A percentile compares a stretch with the other conserved stretches of the same genome.
These are phyloP conservation scores for Melanotus villosus DNA, from an alignment of 2,888 invertebrate genomes.

Conservation along the genomic window DNA sequence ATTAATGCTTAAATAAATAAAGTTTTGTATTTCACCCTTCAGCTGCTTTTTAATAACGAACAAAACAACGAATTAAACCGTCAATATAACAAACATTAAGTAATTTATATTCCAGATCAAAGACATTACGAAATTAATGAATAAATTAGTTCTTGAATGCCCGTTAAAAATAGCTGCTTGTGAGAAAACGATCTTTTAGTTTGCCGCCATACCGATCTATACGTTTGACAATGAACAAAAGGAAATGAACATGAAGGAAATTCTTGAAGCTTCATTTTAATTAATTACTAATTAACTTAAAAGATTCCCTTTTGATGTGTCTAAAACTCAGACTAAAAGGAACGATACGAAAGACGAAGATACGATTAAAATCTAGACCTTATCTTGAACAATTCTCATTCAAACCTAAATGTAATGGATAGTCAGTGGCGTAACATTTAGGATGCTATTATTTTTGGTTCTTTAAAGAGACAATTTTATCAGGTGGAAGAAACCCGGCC, in stretches of 20 bases:
- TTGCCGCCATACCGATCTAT: neutral
- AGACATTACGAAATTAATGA: too few relatives aligned
- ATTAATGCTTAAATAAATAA: too few relatives aligned
- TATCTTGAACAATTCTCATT: constrained; percentile 28
- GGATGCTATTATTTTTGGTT: too few relatives aligned
- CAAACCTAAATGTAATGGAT: constrained; percentile 18
- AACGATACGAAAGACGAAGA: constrained; percentile 15
- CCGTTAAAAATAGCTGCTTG: neutral
- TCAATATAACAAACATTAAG: too few relatives aligned
- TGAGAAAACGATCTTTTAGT: neutral
- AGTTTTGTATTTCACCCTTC: too few relatives aligned
- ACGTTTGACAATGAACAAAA: constrained; percentile 9
- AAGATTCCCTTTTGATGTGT: constrained; percentile 35
- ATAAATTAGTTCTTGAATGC: too few relatives aligned
- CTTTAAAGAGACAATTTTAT: too few relatives aligned
- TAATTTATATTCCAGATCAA: too few relatives aligned
- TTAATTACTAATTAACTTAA: constrained; percentile 37
- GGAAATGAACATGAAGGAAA: constrained; percentile 1
- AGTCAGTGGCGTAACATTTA: neutral
- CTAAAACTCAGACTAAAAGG: constrained; percentile 25
- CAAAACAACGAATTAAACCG: too few relatives aligned
- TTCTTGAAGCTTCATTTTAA: constrained; percentile 33
- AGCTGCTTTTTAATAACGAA: too few relatives aligned
- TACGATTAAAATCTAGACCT: constrained; percentile 19
- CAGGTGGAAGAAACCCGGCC: too few relatives aligned